A percentile compares a stretch with the other conserved stretches of the same genome.
Conservation (phyloP, 2,888 invertebrate genomes). For the Pheosia gnoma region DNA sequence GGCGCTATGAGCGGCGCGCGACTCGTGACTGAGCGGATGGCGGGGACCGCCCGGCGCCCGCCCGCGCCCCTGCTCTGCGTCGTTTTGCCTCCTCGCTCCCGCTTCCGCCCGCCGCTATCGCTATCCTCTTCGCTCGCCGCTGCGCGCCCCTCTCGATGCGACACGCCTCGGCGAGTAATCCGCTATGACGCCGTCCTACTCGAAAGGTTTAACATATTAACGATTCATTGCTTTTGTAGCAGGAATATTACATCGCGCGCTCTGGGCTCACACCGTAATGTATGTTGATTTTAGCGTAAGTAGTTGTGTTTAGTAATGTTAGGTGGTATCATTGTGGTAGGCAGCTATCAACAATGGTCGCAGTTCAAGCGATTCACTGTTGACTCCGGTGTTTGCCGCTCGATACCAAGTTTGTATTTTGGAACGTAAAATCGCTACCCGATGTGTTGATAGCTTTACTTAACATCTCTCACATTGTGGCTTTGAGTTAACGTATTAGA, state of each 20-base stretch:
- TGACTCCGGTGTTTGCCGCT: constrained; percentile 11
- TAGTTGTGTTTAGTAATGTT: constrained; percentile 29
- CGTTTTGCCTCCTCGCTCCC: constrained; percentile 40
- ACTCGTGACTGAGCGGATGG: constrained; percentile 52
- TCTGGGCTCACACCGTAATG: constrained; percentile 25
- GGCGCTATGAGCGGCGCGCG: constrained; percentile 55
- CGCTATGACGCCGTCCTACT: constrained; percentile 21
- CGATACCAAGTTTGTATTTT: constrained; percentile 1
- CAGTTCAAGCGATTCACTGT: constrained; percentile 51
- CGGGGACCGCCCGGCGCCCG: constrained; percentile 26
- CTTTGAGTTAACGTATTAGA: no score
- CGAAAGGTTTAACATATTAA: neutral
- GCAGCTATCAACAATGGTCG: constrained; percentile 47
- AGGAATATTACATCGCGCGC: neutral
- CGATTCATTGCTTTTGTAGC: constrained; percentile 25
- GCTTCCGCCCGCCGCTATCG: constrained; percentile 49
- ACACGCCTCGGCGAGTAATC: constrained; percentile 48
- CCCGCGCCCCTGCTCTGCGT: constrained; percentile 46
- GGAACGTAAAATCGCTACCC: neutral
- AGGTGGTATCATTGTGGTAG: constrained; percentile 35
- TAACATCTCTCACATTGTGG: no score
- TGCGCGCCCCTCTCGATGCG: constrained; percentile 62
- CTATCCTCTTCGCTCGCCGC: constrained; percentile 67
- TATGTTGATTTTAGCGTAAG: constrained; percentile 10
- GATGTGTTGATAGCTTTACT: constrained; percentile 5